These are phyloP conservation scores for Caenorhabditis wallacei DNA, from an alignment of 2,888 invertebrate species.

Conservation along the genomic window DNA sequence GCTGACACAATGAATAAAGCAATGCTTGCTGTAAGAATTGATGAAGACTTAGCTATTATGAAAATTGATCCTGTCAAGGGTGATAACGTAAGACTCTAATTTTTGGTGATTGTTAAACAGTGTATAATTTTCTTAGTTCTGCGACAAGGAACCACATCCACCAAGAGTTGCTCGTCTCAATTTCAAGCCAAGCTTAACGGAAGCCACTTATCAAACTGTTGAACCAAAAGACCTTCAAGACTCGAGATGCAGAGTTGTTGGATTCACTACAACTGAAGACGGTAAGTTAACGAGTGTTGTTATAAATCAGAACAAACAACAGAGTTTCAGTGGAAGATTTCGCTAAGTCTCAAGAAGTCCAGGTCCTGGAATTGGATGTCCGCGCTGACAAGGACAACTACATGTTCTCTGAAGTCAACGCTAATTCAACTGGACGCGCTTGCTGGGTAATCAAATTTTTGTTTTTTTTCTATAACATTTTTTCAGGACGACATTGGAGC, in stretches of 20 bases:
- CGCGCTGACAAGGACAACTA: constrained; percentile 20
- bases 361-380: constrained; percentile 45
- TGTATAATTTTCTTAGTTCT: constrained; percentile 34
- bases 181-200: constrained; percentile 56
- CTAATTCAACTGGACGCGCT: constrained; percentile 47
- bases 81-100: constrained; percentile 26
- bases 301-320: background rate
- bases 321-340: constrained; percentile 48
- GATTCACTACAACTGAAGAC: constrained; percentile 59
- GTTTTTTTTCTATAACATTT: background rate
- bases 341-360: constrained; percentile 11
- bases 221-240: constrained; percentile 33
- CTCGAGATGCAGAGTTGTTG: constrained; percentile 52
- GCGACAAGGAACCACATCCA: constrained; percentile 51
- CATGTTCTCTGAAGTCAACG: constrained; percentile 54
- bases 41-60: constrained; percentile 55
- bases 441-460: constrained; percentile 48
- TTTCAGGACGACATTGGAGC: constrained; percentile 64
- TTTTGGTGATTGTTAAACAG: no score
- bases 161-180: constrained; percentile 46
- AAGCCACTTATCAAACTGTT: constrained; percentile 35
- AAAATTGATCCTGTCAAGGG: constrained; percentile 46
- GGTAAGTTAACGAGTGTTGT: constrained; percentile 10
- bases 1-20: constrained; percentile 32
- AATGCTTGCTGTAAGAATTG: constrained; percentile 53